Base-by-base conservation (phyloP, 1,140 invertebrate genomes). In the Drosophila tsacasi region DNA sequence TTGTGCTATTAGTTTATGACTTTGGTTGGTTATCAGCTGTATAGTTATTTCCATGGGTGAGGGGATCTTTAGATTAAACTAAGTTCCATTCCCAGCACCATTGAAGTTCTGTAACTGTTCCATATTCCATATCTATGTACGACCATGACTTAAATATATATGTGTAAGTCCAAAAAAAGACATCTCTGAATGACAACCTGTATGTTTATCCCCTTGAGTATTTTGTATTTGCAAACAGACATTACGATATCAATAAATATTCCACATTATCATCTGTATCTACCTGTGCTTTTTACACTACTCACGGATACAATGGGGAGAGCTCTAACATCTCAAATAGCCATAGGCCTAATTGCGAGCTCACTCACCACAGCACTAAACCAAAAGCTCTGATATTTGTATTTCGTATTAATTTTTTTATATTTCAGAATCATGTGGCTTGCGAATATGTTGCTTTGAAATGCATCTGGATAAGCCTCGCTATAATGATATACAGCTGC, bases 241-340 rank as follows among this genome's bases (percentile, higher is more conserved):
- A 17, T 8, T 32, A 35, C 32, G 9, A 69, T 35, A 35, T 65
- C 7, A 65, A 69, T 65, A 69, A 69, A 69, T 25, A 68, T 64
- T 37, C 19, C 46, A 47, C 23, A 47, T 15, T 47, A 47, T 25
- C 15, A 47, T 17, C 6, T 17, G 44, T 23, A 47, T 6, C 4
- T 19, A 10, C n/a, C 9, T 12, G 7, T 19, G 40, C 5, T 42
- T 3, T 39, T 39, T 7, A 17, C 4, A 27, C 27, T 7, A 0
- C 27, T 8, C 5, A 27, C 7, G 27, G 27, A 27, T 27, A 27
- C 0, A 27, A 27, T 27, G 27, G 27, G 5, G 27, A 6, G 27
- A 0, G 27, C 27, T 27, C 27, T 6, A 27, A 27, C 5, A 27
- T 27, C 27, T 27, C 27, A 27, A n/a, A n/a, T n/a, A n/a, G n/a